A percentile compares a stretch with the other conserved stretches of the same genome.
phyloP scores from a whole-genome alignment of 2,113 vertebrate genomes.

The Dicentrarchus labrax region DNA sequence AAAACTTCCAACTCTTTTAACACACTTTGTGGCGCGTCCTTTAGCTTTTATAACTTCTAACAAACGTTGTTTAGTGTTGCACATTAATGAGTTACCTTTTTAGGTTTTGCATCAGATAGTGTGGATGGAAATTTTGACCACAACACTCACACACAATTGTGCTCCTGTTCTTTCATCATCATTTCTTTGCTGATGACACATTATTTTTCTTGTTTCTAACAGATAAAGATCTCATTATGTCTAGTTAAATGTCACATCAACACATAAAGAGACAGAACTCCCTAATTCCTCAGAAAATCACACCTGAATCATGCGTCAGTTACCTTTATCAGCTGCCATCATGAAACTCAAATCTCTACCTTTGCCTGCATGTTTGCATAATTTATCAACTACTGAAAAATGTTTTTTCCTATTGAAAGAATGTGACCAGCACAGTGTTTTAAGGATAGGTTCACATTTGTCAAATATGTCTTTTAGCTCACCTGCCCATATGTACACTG shows the following conservation, averaged over 20 bases:
- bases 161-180: background rate
- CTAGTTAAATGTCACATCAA: background rate
- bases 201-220: background rate
- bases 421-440: background rate
- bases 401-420: background rate
- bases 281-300: background rate
- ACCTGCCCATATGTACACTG: too few species aligned
- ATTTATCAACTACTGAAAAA: background rate
- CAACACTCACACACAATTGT: background rate
- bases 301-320: too few species aligned
- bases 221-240: background rate
- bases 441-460: background rate
- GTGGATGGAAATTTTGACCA: background rate
- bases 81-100: too few species aligned
- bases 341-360: background rate
- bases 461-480: too few species aligned
- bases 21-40: too few species aligned
- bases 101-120: too few species aligned
- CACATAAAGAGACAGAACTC: background rate
- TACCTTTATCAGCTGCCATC: background rate
- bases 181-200: background rate
- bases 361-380: background rate
- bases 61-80: too few species aligned
- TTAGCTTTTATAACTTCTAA: too few species aligned
- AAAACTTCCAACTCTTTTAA: too few species aligned